These are phyloP conservation scores for Gymnothorax reevesii DNA, from an alignment of 2,797 vertebrate genomes.

Conservation along the genomic window DNA sequence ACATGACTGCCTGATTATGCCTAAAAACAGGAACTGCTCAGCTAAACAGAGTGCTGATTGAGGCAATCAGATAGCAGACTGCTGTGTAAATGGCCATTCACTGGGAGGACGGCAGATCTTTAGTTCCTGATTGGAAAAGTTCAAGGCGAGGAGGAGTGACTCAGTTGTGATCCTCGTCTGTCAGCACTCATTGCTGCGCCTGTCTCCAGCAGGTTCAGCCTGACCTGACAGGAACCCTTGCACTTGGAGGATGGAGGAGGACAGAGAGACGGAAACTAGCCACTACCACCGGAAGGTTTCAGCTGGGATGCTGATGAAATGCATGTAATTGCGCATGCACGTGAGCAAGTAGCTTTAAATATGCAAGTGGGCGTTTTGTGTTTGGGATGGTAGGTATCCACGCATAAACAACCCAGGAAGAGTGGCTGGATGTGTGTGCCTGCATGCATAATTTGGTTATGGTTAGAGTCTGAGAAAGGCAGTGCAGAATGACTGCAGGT, in stretches of 20 bases:
- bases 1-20: background rate
- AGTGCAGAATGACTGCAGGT: too few species aligned
- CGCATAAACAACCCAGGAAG: too few species aligned
- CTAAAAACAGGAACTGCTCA: background rate
- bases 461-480: too few species aligned
- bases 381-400: too few species aligned
- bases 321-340: too few species aligned
- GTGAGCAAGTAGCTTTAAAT: too few species aligned
- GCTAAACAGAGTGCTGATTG: background rate
- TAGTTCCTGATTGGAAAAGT: background rate
- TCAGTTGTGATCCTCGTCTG: background rate
- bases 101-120: background rate
- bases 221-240: background rate
- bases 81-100: background rate
- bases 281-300: too few species aligned
- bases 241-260: background rate
- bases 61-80: background rate
- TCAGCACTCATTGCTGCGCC: background rate
- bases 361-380: too few species aligned
- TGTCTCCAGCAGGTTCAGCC: background rate
- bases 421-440: too few species aligned
- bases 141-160: background rate
- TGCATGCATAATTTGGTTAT: background rate
- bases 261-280: too few species aligned
- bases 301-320: too few species aligned